Percentiles rank a stretch among this genome's conserved stretches.
phyloP scores from a whole-genome alignment of 2,113 vertebrate genomes.

The Bombycilla garrulus region DNA sequence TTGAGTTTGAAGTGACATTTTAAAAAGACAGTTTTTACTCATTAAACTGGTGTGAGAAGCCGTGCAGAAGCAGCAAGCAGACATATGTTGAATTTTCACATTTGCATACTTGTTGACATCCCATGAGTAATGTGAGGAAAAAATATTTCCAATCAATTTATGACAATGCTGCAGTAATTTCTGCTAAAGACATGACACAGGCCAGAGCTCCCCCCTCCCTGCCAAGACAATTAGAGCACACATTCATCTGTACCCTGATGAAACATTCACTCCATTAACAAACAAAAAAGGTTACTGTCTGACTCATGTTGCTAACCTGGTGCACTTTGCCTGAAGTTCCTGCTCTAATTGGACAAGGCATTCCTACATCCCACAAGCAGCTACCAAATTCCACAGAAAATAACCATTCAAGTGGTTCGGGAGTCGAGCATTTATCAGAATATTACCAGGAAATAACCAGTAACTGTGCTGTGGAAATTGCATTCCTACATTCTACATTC shows the following conservation, averaged over 20 bases:
- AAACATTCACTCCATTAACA: neutral
- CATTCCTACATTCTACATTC: neutral
- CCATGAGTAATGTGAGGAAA: conserved; percentile 19
- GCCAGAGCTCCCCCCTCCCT: neutral
- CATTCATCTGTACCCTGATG: neutral
- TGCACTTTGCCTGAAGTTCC: neutral
- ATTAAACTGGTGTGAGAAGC: conserved; percentile 30
- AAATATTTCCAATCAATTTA: conserved; percentile 45
- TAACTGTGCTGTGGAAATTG: neutral
- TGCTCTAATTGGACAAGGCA: neutral
- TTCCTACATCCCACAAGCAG: neutral
- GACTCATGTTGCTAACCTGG: neutral
- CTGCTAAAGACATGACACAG: neutral
- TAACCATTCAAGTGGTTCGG: neutral
- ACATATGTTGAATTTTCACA: conserved; percentile 27
- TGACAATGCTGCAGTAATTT: conserved; percentile 4
- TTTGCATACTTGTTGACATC: conserved; percentile 39
- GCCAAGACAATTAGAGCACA: neutral
- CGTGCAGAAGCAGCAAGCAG: neutral
- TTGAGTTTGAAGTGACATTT: neutral
- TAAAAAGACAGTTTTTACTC: neutral
- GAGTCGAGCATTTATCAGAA: neutral
- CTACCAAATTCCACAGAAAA: neutral
- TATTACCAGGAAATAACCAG: neutral
- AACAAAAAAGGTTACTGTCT: neutral